Conservation (phyloP, 2,113 vertebrate genomes). For the Erpornis zantholeuca region DNA sequence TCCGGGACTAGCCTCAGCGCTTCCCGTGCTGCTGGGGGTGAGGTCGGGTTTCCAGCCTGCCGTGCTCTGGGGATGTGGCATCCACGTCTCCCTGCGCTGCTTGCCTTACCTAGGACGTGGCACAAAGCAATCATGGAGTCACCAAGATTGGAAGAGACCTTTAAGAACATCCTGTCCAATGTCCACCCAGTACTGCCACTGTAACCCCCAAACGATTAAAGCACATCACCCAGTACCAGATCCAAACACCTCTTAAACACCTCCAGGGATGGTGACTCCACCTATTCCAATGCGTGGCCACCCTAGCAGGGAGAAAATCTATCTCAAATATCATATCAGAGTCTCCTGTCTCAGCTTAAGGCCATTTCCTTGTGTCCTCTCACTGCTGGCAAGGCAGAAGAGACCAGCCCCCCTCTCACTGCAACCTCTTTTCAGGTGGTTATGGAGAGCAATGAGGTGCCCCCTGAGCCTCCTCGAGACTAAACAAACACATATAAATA, state of each 20-base stretch:
- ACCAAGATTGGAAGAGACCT: neutral
- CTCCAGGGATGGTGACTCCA: neutral
- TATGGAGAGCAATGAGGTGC: neutral
- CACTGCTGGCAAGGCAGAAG: neutral
- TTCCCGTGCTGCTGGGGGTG: neutral
- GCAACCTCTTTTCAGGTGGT: neutral
- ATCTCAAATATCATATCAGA: neutral
- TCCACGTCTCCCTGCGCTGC: rapidly evolving
- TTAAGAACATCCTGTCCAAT: neutral
- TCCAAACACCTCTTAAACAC: neutral
- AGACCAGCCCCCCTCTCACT: rapidly evolving
- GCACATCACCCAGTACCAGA: neutral
- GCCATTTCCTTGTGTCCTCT: neutral
- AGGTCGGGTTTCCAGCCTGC: rapidly evolving
- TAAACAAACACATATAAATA: neutral
- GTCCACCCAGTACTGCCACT: neutral
- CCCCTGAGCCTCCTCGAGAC: neutral
- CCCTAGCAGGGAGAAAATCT: too few relatives aligned
- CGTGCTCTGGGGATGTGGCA: rapidly evolving
- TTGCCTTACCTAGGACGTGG: neutral
- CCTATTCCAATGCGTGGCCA: neutral
- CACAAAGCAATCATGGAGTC: neutral
- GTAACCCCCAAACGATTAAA: neutral
- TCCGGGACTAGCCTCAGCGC: rapidly evolving
- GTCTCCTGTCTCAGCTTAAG: neutral